phyloP scores from a whole-genome alignment of 2,797 vertebrate species.

The Mus spretus region DNA sequence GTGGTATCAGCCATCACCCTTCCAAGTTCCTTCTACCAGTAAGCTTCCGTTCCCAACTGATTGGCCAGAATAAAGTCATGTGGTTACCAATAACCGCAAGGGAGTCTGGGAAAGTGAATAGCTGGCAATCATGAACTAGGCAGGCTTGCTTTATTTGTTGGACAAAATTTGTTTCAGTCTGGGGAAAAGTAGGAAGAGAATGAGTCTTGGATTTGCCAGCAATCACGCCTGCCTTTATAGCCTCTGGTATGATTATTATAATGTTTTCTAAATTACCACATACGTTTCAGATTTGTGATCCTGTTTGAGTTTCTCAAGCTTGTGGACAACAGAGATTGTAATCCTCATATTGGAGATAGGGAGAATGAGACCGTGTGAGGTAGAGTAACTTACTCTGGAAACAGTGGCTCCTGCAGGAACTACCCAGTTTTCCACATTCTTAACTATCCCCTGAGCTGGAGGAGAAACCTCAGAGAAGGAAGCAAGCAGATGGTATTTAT shows the following conservation, averaged over 20 bases:
- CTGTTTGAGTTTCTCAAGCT: background rate
- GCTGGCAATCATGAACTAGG: background rate
- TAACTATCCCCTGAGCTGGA: background rate
- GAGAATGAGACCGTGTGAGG: background rate
- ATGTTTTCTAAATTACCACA: background rate
- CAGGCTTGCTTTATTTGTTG: background rate
- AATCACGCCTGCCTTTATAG: background rate
- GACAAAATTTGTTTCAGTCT: background rate
- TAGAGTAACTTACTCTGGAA: background rate
- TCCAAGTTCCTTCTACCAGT: background rate
- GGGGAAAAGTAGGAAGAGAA: background rate
- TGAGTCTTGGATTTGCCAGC: background rate
- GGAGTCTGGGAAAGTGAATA: slow-evolving; percentile 1
- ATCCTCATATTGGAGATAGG: background rate
- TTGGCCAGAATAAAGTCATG: background rate
- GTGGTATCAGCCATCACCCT: background rate
- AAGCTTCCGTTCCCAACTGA: slow-evolving; percentile 5
- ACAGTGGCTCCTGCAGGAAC: background rate
- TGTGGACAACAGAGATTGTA: background rate
- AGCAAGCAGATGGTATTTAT: background rate
- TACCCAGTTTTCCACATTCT: background rate
- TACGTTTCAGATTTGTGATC: slow-evolving; percentile 8
- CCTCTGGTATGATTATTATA: too few species aligned
- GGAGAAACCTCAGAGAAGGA: background rate
- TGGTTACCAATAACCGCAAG: background rate